Conservation (phyloP, 2,888 invertebrate genomes). For the Catocala nupta region DNA sequence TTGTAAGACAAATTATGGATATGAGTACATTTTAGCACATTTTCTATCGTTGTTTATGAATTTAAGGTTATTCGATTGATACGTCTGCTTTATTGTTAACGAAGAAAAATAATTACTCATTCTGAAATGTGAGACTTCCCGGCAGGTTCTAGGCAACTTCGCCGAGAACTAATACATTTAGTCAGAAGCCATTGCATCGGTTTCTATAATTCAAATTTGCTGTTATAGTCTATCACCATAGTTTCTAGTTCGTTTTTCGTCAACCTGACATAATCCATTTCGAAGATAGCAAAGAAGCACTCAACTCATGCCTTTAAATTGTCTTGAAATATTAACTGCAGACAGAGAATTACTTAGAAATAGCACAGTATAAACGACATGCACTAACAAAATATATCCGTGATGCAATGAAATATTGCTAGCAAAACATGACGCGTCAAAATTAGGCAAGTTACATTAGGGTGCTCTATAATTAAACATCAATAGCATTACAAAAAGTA, state of each 20-base stretch:
- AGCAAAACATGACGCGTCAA: slow-evolving; percentile 78
- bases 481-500: slow-evolving; percentile 87
- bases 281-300: slow-evolving; percentile 8
- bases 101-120: too few relatives aligned
- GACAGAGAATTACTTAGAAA: slow-evolving; percentile 48
- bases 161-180: too few relatives aligned
- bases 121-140: too few relatives aligned
- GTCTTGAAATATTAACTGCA: slow-evolving; percentile 42
- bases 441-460: slow-evolving; percentile 79
- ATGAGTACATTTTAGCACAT: too few relatives aligned
- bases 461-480: slow-evolving; percentile 86
- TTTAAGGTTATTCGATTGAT: too few relatives aligned
- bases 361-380: slow-evolving; percentile 49
- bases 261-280: slow-evolving; percentile 14
- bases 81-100: too few relatives aligned
- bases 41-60: too few relatives aligned
- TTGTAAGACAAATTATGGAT: too few relatives aligned
- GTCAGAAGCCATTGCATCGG: neutral
- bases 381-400: slow-evolving; percentile 53
- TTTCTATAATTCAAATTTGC: neutral
- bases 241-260: slow-evolving; percentile 6
- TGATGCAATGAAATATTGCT: slow-evolving; percentile 72
- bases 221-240: neutral
- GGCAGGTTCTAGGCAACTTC: too few relatives aligned
- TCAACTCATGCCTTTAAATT: slow-evolving; percentile 13